Conservation (phyloP, 2,113 vertebrate species). For the Argyrosomus japonicus region DNA sequence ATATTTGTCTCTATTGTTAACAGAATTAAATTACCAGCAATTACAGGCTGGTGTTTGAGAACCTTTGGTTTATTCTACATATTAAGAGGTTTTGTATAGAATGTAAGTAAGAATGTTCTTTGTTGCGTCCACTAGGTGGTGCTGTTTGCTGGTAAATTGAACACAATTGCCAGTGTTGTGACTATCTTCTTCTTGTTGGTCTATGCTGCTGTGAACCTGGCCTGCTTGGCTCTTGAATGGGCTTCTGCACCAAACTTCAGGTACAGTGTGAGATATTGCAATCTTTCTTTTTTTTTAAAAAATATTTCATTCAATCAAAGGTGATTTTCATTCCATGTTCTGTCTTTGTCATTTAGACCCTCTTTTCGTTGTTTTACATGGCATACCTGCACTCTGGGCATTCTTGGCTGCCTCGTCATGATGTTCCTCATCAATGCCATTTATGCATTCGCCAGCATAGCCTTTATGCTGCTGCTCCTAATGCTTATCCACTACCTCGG, state of each 20-base stretch:
- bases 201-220: slow-evolving; percentile 89
- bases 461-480: slow-evolving; percentile 85
- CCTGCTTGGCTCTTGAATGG: slow-evolving; percentile 90
- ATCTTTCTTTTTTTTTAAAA: too few relatives aligned
- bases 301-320: too few relatives aligned
- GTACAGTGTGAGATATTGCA: slow-evolving; percentile 19
- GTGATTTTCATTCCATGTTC: neutral
- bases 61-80: neutral
- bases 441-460: slow-evolving; percentile 84
- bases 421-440: slow-evolving; percentile 87
- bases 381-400: slow-evolving; percentile 86
- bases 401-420: slow-evolving; percentile 86
- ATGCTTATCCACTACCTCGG: slow-evolving; percentile 84
- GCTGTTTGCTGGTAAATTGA: slow-evolving; percentile 80
- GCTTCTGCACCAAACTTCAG: slow-evolving; percentile 90
- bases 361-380: slow-evolving; percentile 86
- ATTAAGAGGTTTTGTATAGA: neutral
- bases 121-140: slow-evolving; percentile 62
- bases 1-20: neutral
- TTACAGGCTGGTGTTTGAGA: neutral
- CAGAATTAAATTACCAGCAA: neutral
- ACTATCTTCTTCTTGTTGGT: slow-evolving; percentile 91
- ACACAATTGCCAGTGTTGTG: slow-evolving; percentile 88
- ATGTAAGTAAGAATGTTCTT: neutral
- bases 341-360: slow-evolving; percentile 67